These are phyloP conservation scores for Boleophthalmus pectinirostris DNA, from an alignment of 2,113 vertebrate genomes.

Conservation along the genomic window DNA sequence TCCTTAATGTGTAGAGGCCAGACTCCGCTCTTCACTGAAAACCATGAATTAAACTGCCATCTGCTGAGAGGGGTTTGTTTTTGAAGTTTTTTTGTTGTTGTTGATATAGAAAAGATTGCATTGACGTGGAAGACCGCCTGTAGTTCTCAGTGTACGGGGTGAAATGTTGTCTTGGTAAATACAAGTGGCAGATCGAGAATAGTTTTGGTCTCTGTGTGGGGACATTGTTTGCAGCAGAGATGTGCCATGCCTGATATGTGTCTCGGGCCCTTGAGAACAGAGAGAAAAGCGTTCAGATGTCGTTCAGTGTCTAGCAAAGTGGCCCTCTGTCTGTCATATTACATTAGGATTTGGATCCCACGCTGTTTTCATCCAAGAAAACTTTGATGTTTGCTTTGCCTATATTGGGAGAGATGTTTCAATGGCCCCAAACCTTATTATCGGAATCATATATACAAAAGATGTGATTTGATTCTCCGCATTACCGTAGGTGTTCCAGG, in stretches of 20 bases:
- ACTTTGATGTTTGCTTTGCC: background rate
- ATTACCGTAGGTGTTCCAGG: no score
- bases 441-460: background rate
- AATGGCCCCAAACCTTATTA: background rate
- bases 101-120: background rate
- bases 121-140: conserved; percentile 10
- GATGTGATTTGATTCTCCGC: no score
- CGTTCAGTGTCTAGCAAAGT: conserved; percentile 37
- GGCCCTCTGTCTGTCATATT: conserved; percentile 44
- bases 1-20: conserved; percentile 2
- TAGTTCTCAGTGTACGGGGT: conserved; percentile 10
- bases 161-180: conserved; percentile 48
- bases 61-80: background rate
- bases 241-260: conserved; percentile 24
- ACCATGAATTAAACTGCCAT: conserved; percentile 3
- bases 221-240: conserved; percentile 40
- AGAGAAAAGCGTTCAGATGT: conserved; percentile 46
- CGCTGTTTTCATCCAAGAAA: conserved; percentile 7
- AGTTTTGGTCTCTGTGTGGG: conserved; percentile 30
- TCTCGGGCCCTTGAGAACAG: conserved; percentile 37
- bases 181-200: conserved; percentile 44
- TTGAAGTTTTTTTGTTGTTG: background rate
- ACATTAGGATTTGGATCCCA: conserved; percentile 34
- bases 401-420: background rate
- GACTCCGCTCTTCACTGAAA: background rate